These are phyloP conservation scores for Musca domestica DNA, from an alignment of 1,140 invertebrate genomes.

Conservation along the genomic window DNA sequence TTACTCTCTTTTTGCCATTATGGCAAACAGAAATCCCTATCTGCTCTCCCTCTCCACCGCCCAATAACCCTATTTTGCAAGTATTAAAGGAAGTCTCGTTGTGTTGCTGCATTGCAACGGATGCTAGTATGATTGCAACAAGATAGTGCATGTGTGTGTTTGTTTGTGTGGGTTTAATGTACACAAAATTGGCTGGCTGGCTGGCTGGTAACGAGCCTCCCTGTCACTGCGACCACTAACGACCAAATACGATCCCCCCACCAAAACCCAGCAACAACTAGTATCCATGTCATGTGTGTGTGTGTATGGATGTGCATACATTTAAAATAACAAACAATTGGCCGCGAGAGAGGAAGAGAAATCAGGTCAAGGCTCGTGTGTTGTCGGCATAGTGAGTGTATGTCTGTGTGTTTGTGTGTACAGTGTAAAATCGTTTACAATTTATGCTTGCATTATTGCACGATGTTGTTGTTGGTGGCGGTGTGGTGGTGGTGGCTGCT, in stretches of 20 bases:
- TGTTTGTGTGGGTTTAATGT: background rate
- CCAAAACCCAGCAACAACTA: background rate
- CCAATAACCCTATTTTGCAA: slow-evolving; percentile 28
- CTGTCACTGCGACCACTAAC: background rate
- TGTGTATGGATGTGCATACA: background rate
- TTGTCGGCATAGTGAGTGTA: slow-evolving; percentile 37
- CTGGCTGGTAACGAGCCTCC: slow-evolving; percentile 14
- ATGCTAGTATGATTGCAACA: slow-evolving; percentile 7
- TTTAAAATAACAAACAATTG: slow-evolving; percentile 21
- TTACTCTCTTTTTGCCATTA: too few relatives aligned
- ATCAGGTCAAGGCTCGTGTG: slow-evolving; percentile 54
- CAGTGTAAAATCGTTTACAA: slow-evolving; percentile 41
- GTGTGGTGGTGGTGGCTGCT: background rate
- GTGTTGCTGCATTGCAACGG: background rate
- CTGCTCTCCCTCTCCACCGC: too few relatives aligned
- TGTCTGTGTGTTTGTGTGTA: background rate
- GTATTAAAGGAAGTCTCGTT: background rate
- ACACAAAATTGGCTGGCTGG: background rate
- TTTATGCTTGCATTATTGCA: slow-evolving; percentile 55
- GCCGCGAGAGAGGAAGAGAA: slow-evolving; percentile 51
- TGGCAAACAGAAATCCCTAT: too few relatives aligned
- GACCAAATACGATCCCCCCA: background rate
- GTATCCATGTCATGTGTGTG: background rate
- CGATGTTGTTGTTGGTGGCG: slow-evolving; percentile 29
- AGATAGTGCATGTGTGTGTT: background rate